Base-by-base conservation (phyloP, 2,888 invertebrate genomes). In the Theodoxus fluviatilis region DNA sequence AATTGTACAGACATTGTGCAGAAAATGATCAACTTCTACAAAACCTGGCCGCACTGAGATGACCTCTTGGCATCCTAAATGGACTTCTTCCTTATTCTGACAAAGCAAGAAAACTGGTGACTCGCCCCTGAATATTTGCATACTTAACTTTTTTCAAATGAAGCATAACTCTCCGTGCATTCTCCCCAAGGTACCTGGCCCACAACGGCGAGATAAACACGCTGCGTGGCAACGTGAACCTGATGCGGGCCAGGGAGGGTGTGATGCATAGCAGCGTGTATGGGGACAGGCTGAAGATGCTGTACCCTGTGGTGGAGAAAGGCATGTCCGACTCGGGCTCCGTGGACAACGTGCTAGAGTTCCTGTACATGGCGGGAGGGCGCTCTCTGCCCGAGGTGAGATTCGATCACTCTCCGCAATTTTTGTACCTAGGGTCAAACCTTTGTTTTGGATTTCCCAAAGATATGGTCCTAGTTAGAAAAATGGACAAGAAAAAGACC, bases 171-270 rank as follows among this genome's bases (percentile, higher is more conserved):
- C 7, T 43, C 43, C 25, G 28, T 66, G 38, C n/a, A 43, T 12
- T 57, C 64, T 33, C 67, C 61, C 64, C 0, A 87, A 93, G 95
- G 85, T 91, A 94, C 84, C 89, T 99, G 79, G 98, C 98, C 74
- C 99, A 99, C 90, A 99, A 99, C 89, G 99, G 99, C 75, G 99
- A 99, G 90, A 99, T 99, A 88, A 99, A 99, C 90, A 99, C 99
- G 18, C 91, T 99, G 79, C 92, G 98, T 75, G 99, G 99, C 79
- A 99, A 99, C 88, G 95, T 98, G 9, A 99, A 99, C 89, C 91
- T 95, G 78, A 99, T 99, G 98, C 94, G 95, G 87, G 98, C 98
- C 69, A 92, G 99, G 70, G 98, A 98, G 88, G 98, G 98, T 71
- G 95, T 98, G 40, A 98, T 98, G 98, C 91, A 93, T 85, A 96